Base-by-base conservation (phyloP, 2,113 vertebrate genomes). In the Collichthys lucidus region DNA sequence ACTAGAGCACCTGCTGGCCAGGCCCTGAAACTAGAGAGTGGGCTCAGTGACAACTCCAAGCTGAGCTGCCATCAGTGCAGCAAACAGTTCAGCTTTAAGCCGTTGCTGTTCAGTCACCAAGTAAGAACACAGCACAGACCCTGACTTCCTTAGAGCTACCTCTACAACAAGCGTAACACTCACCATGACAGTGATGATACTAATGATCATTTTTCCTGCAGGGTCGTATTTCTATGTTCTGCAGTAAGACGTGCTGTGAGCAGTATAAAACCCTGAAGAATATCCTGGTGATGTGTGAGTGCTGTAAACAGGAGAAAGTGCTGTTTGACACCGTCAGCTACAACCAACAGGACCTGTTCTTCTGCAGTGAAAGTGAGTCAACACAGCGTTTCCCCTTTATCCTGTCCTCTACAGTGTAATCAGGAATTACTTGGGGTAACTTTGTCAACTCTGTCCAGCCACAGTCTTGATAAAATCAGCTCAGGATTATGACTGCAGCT, bases 351-450 rank as follows among this genome's bases (percentile, higher is more conserved):
- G 96, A 97, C 64, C 94, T 96, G 88, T 44, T 92, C 20, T 97
- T 99, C 94, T 99, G 98, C 91, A 98, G 97, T 76, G 97, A 98
- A 94, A 96, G 98, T 98, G 94, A 95, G 94, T 92, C 2, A 17
- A 64, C 15, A 5, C 50, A 26, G 57, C 2, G 29, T 73, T 24
- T 11, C 12, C 11, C 12, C 12, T 50, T 56, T 35, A 72, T 14
- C 17, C 6, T 47, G 3, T 53, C 5, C 5, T 40, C 1, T 50
- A 0, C 14, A 63, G 59, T 59, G 3, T 42, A 20, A 29, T 29
- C n/a, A 26, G 3, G 26, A 26, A 26, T 26, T 26, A 26, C 26
- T 26, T 26, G 26, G 0, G 26, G 26, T 26, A 26, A 56, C 4
- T 40, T 52, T 0, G 57, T 53, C 24, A 17, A 44, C 42, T 44